phyloP scores from a whole-genome alignment of 2,113 vertebrate genomes.

The Sceloporus tristichus region DNA sequence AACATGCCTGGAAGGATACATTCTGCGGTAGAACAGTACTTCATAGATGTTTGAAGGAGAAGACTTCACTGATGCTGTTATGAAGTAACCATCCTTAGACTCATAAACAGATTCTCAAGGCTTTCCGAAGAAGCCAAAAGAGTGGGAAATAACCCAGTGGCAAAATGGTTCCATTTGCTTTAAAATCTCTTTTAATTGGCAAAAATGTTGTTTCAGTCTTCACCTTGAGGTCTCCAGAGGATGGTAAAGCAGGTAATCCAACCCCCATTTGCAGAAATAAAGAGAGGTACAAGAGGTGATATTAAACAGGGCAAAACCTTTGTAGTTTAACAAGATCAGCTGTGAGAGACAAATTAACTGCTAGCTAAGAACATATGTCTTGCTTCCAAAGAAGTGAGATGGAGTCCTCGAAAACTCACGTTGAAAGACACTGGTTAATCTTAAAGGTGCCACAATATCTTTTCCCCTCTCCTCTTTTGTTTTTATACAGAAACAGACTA shows the following conservation, averaged over 20 bases:
- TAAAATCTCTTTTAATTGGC: neutral
- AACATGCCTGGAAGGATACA: slow-evolving; percentile 12
- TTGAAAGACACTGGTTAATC: no score
- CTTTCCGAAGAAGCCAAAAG: neutral
- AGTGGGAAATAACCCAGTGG: accelerated
- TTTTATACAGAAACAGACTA: no score
- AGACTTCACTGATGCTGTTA: neutral
- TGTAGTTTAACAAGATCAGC: no score
- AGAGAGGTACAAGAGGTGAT: no score
- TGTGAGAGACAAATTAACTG: no score
- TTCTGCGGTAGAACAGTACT: neutral
- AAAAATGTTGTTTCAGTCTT: neutral
- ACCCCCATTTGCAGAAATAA: no score
- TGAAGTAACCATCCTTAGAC: neutral
- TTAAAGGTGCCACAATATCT: no score
- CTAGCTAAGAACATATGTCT: no score
- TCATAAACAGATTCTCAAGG: neutral
- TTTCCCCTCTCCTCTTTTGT: no score
- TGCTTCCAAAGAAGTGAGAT: no score
- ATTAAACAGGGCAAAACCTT: no score
- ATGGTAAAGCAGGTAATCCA: neutral
- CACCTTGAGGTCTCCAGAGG: neutral
- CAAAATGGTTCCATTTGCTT: neutral
- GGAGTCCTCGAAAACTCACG: no score
- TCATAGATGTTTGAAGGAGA: slow-evolving; percentile 14